Evolutionary conservation across 2,113 vertebrate genomes (phyloP).

Genomic region (Taurulus bubalis): DNA sequence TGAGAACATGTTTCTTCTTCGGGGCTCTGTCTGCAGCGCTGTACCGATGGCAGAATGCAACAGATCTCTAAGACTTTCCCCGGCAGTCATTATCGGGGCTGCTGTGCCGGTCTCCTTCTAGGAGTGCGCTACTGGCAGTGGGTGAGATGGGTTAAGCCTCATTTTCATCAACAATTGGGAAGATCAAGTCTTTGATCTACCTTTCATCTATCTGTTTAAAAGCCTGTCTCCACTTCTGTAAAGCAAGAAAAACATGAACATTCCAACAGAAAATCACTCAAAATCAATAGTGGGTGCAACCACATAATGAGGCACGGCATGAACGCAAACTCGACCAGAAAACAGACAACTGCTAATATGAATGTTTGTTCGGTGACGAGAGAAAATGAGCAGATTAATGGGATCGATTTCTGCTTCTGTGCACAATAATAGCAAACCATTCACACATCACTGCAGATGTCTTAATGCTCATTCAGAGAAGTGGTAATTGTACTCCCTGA

Average conservation of each 20-base stretch:
- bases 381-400: conserved; percentile 31
- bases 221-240: not conserved
- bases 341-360: conserved; percentile 4
- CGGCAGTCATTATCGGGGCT: conserved; percentile 29
- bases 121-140: conserved; percentile 12
- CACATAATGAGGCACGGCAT: conserved; percentile 4
- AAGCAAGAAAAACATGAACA: not conserved
- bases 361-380: not conserved
- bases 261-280: conserved; percentile 2
- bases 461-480: conserved; percentile 27
- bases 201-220: conserved; percentile 19
- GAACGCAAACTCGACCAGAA: not conserved
- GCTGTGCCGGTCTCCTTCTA: conserved; percentile 26
- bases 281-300: not conserved
- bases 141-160: conserved; percentile 10
- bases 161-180: conserved; percentile 28
- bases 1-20: conserved; percentile 57
- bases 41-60: conserved; percentile 33
- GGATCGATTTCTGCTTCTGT: conserved; percentile 24
- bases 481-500: conserved; percentile 34
- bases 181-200: conserved; percentile 19
- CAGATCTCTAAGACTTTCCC: conserved; percentile 41
- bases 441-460: conserved; percentile 45
- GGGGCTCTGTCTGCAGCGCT: conserved; percentile 13
- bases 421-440: conserved; percentile 38